Base-by-base conservation (phyloP, 2,113 vertebrate species). In the Toxotes chatareus region DNA sequence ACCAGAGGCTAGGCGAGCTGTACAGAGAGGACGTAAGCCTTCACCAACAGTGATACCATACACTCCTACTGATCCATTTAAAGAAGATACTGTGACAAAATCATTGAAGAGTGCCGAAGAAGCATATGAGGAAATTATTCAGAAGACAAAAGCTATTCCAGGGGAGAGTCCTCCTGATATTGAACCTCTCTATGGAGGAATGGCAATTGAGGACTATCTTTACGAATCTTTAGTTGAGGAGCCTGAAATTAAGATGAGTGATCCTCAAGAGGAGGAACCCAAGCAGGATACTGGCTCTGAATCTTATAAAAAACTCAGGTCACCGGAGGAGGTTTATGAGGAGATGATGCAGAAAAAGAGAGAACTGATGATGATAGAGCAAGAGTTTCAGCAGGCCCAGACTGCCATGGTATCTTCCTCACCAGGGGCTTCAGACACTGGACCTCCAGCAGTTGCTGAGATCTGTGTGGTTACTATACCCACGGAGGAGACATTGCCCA, bases 121-220 rank as follows among this genome's bases (percentile, higher is more conserved):
- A 88, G 95, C 96, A 56, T 99, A 99, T 90, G 97, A 99, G 80
- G 97, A 99, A 90, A 96, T 99, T 89, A 93, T 99, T 94, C 96
- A 96, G n/a, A 97, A 96, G 81, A 93, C 96, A 63, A 96, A 95
- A 88, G 60, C 94, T 44, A 95, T 97, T 91, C 94, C 96, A 90
- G 94, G 92, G 55, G 97, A 97, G 79, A 96, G 97, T 85, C 93
- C 95, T 14, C 96, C 97, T 92, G 97, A 97, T 89, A 97, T 98
- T 87, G 98, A 99, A 74, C 96, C 97, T n/a, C 95, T 99, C 23
- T 99, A 98, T 88, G 98, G 96, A 44, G 98, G 98, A 63, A 98
- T 99, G 97, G 51, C 97, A 88, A 99, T 99, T 93, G 98, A 99
- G 73, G 98, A 99, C 93, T 99, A 99, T 92, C 97, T 98, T 90